A percentile compares a stretch with the other conserved stretches of the same genome.
These are phyloP conservation scores for Alca torda DNA, from an alignment of 2,797 vertebrate species.

Conservation along the genomic window DNA sequence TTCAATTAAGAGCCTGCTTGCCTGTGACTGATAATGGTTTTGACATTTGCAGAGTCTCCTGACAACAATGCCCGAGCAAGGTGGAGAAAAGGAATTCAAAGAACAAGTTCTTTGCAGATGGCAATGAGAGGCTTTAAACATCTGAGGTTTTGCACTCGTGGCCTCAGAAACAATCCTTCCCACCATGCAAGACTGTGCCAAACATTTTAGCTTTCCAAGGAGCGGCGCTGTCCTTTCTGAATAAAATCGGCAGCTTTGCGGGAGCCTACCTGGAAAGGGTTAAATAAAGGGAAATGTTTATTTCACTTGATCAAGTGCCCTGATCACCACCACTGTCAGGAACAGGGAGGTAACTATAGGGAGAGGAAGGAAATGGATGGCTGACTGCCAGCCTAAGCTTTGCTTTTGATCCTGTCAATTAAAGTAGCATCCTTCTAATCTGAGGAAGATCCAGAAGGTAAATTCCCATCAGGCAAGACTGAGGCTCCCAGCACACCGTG, in stretches of 20 bases:
- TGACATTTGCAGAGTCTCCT: constrained; percentile 70
- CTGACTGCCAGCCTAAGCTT: neutral
- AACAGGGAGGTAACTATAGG: neutral
- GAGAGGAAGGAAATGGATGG: neutral
- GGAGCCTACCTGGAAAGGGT: neutral
- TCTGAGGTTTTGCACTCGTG: neutral
- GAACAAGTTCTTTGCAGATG: neutral
- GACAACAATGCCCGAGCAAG: constrained; percentile 11
- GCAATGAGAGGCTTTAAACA: neutral
- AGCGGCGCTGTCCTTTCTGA: fast-evolving
- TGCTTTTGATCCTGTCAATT: neutral
- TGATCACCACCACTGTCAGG: neutral
- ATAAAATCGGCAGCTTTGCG: neutral
- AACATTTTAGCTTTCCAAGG: neutral
- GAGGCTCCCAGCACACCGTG: neutral
- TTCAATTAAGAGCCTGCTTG: constrained; percentile 63
- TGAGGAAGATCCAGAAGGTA: neutral
- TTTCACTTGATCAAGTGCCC: neutral
- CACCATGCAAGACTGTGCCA: fast-evolving
- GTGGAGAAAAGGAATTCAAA: constrained; percentile 11
- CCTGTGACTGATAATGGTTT: constrained; percentile 59
- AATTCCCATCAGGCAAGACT: neutral
- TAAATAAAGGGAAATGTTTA: neutral
- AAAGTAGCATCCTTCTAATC: neutral
- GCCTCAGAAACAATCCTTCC: neutral